A percentile compares a stretch with the other conserved stretches of the same genome.
Evolutionary conservation across 2,113 vertebrate genomes (phyloP).

Genomic region (Syngnathus scovelli): DNA sequence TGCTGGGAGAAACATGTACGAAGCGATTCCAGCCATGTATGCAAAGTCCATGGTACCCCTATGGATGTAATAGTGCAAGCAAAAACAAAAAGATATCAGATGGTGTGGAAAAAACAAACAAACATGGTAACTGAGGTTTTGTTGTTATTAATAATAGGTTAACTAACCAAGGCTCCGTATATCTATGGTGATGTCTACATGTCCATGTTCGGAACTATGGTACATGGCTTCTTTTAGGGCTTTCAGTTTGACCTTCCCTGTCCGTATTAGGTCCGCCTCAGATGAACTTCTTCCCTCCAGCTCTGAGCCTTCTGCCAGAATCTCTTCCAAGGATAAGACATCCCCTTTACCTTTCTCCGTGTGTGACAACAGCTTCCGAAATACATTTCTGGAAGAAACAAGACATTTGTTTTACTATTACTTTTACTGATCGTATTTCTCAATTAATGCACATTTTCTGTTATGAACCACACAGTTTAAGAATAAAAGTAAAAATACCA

Average conservation of each 20-base stretch:
- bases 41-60: slow-evolving; percentile 94
- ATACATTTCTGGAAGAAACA: slow-evolving; percentile 80
- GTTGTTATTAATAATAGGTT: background rate
- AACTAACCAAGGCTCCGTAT: slow-evolving; percentile 89
- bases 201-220: slow-evolving; percentile 91
- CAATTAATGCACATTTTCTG: background rate
- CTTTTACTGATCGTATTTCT: background rate
- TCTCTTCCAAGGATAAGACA: slow-evolving; percentile 94
- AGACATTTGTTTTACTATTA: background rate
- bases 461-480: background rate
- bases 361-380: slow-evolving; percentile 91
- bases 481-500: background rate
- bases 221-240: slow-evolving; percentile 97
- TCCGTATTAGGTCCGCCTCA: slow-evolving; percentile 80
- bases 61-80: background rate
- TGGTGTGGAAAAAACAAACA: too few species aligned
- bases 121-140: background rate
- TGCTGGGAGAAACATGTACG: slow-evolving; percentile 90
- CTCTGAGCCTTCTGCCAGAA: slow-evolving; percentile 89
- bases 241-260: slow-evolving; percentile 91
- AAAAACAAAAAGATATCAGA: background rate
- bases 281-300: slow-evolving; percentile 76
- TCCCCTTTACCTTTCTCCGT: slow-evolving; percentile 90
- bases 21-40: slow-evolving; percentile 92
- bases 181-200: slow-evolving; percentile 94